Base-by-base conservation (phyloP, 2,113 vertebrate genomes). In the Tympanuchus pallidicinctus region DNA sequence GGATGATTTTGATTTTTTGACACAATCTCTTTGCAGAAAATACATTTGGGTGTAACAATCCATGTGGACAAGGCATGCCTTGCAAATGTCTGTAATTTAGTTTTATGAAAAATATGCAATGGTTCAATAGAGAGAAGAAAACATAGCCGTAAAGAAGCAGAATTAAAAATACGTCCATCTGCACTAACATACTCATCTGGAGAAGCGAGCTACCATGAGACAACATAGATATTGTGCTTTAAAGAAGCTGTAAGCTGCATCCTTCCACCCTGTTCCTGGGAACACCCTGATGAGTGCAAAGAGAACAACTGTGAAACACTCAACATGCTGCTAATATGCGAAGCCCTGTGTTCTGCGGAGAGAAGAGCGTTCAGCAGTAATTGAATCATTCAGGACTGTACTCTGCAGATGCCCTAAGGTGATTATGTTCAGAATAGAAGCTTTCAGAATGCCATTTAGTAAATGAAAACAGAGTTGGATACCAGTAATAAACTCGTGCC, bases 401-500 rank as follows among this genome's bases (percentile, higher is more conserved):
- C 63, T 97, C 92, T 75, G 87, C 66, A 94, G 86, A 93, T 93
- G 89, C 90, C 97, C 94, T 97, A 91, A 95, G 95, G 97, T 97
- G 97, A 97, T 97, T 97, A 97, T 84, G 92, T 86, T 96, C 90
- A 90, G 96, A 97, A 96, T 60, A 91, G 95, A 97, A 94, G 96
- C 95, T 97, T 97, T 97, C 96, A 96, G 96, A 97, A 96, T 88
- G 93, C 94, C 96, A 97, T 97, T 98, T 97, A 96, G 95, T 93
- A 97, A 97, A 97, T 95, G 95, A 97, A 97, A 97, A 97, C 95
- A 95, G 95, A 97, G 94, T 96, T 97, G 95, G 97, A 94, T 94
- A 95, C 96, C 91, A 97, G 96, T 96, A 97, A 97, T 97, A 97
- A 97, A 97, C 94, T 79, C 93, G 86, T 92, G 95, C 93, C 97